Conservation (phyloP, 2,113 vertebrate species). For the Oxyruncus cristatus region DNA sequence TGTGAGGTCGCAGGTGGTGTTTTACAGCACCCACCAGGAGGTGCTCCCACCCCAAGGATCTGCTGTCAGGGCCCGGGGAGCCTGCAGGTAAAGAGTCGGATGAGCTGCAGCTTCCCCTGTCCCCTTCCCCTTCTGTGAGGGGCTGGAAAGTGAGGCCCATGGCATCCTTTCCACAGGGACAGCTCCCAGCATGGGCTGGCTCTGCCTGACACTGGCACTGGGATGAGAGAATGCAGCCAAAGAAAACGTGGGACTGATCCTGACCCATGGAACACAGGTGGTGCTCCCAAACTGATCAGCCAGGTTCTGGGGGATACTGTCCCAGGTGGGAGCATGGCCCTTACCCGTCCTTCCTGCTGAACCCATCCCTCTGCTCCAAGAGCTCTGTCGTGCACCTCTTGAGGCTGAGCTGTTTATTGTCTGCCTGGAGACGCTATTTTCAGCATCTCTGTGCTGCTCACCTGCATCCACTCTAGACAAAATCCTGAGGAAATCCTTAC, state of each 20-base stretch:
- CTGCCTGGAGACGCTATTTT: background rate
- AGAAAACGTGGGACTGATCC: fast-evolving
- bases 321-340: background rate
- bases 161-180: background rate
- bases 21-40: background rate
- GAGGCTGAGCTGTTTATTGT: background rate
- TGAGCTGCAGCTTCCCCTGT: background rate
- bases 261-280: background rate
- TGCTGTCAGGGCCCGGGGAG: background rate
- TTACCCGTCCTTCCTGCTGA: background rate
- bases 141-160: background rate
- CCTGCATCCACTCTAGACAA: background rate
- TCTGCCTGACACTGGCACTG: background rate
- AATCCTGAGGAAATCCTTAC: background rate
- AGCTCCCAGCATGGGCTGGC: background rate
- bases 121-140: background rate
- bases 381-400: background rate
- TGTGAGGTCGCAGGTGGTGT: background rate
- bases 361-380: background rate
- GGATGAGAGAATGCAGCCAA: background rate
- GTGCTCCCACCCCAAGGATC: background rate
- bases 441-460: background rate
- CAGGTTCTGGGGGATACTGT: background rate
- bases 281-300: background rate
- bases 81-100: background rate